Conservation (phyloP, 2,113 vertebrate genomes). For the Peromyscus maniculatus region DNA sequence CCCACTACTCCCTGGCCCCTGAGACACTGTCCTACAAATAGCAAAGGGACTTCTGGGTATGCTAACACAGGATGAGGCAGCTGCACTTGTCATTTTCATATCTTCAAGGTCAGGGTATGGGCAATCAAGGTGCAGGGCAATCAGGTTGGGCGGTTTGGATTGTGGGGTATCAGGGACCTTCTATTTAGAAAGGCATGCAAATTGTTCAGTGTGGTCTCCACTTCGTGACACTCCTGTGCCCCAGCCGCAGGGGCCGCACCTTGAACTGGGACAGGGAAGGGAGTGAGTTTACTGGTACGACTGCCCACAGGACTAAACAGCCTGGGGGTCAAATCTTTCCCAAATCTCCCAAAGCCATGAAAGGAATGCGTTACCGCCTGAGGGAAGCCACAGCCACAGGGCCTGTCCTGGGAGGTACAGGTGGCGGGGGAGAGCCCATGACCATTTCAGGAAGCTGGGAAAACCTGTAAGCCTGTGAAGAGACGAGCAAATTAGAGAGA, state of each 20-base stretch:
- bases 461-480: slow-evolving; percentile 95
- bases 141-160: background rate
- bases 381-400: slow-evolving; percentile 93
- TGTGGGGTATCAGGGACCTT: background rate
- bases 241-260: background rate
- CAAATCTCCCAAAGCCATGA: slow-evolving; percentile 55
- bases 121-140: background rate
- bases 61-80: background rate
- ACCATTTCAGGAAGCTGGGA: slow-evolving; percentile 99
- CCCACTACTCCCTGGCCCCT: background rate
- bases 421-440: slow-evolving; percentile 95
- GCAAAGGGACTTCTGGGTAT: background rate
- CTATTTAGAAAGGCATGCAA: background rate
- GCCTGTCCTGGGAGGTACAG: slow-evolving; percentile 95
- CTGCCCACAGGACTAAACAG: background rate
- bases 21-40: background rate
- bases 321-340: background rate
- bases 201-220: background rate
- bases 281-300: background rate
- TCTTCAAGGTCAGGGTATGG: background rate
- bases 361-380: slow-evolving; percentile 88
- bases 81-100: background rate
- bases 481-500: slow-evolving; percentile 38
- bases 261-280: background rate
- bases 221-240: accelerated